Evolutionary conservation across 2,113 vertebrate species (phyloP).

Genomic region (Pseudopipra pipra): DNA sequence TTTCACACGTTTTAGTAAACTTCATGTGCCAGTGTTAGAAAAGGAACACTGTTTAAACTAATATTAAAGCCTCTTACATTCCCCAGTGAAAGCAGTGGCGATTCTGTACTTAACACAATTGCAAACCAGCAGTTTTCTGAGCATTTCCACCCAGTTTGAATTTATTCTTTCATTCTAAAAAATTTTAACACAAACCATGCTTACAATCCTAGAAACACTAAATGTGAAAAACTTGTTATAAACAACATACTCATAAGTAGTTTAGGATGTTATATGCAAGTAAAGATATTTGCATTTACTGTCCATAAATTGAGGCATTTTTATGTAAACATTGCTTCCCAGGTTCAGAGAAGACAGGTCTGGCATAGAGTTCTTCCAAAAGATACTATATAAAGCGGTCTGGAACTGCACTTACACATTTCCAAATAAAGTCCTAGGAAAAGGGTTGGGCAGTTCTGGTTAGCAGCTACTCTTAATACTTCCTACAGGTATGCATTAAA

Average conservation of each 20-base stretch:
- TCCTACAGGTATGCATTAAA: background rate
- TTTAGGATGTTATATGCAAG: background rate
- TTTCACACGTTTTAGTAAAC: background rate
- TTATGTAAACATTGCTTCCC: background rate
- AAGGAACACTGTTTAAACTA: background rate
- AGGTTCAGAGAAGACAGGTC: background rate
- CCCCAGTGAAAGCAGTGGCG: background rate
- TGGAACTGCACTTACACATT: background rate
- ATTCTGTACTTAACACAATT: background rate
- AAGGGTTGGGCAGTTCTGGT: background rate
- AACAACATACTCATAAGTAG: background rate
- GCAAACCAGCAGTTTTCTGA: background rate
- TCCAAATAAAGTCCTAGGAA: background rate
- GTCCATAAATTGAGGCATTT: background rate
- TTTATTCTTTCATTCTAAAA: background rate
- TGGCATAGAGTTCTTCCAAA: background rate
- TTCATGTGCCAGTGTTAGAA: background rate
- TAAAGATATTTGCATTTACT: background rate
- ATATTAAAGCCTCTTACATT: background rate
- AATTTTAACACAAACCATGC: background rate
- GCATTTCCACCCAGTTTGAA: background rate
- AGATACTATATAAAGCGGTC: background rate
- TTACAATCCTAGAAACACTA: background rate
- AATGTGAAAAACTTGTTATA: background rate
- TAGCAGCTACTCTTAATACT: background rate